Percentiles rank a stretch among this genome's conserved stretches.
Evolutionary conservation across 1,140 invertebrate species (phyloP).

Genomic region (Drosophila ananassae): DNA sequence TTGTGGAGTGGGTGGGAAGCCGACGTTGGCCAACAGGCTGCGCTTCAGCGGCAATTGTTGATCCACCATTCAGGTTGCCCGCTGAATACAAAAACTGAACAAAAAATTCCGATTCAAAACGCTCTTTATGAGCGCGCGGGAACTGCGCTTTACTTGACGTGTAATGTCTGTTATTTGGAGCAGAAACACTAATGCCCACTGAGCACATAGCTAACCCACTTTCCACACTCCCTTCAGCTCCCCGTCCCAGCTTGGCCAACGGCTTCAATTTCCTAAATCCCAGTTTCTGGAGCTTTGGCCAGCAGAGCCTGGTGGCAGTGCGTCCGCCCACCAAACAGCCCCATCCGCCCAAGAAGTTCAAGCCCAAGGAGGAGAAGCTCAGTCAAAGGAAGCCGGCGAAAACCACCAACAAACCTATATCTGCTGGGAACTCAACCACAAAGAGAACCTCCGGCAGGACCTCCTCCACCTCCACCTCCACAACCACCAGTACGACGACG

Average conservation of each 20-base stretch:
- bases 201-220: slow-evolving; percentile 50
- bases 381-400: slow-evolving; percentile 73
- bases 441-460: slow-evolving; percentile 1
- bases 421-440: slow-evolving; percentile 6
- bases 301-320: slow-evolving; percentile 62
- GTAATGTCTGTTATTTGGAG: slow-evolving; percentile 74
- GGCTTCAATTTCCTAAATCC: slow-evolving; percentile 71
- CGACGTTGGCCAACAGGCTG: slow-evolving; percentile 43
- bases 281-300: slow-evolving; percentile 67
- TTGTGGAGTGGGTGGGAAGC: slow-evolving; percentile 48
- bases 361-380: slow-evolving; percentile 83
- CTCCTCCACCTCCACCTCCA: slow-evolving; percentile 56
- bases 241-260: slow-evolving; percentile 67
- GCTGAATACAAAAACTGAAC: slow-evolving; percentile 30
- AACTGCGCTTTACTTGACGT: slow-evolving; percentile 73
- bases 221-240: slow-evolving; percentile 50
- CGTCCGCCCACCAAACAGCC: slow-evolving; percentile 54
- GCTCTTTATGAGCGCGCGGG: slow-evolving; percentile 57
- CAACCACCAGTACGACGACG: slow-evolving; percentile 68
- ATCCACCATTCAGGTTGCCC: slow-evolving; percentile 22
- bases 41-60: slow-evolving; percentile 43
- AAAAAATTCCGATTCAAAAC: slow-evolving; percentile 30
- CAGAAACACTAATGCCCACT: slow-evolving; percentile 71
- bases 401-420: slow-evolving; percentile 42
- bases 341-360: slow-evolving; percentile 85